Conservation (phyloP, 2,888 invertebrate genomes). For the Erebia aethiops region DNA sequence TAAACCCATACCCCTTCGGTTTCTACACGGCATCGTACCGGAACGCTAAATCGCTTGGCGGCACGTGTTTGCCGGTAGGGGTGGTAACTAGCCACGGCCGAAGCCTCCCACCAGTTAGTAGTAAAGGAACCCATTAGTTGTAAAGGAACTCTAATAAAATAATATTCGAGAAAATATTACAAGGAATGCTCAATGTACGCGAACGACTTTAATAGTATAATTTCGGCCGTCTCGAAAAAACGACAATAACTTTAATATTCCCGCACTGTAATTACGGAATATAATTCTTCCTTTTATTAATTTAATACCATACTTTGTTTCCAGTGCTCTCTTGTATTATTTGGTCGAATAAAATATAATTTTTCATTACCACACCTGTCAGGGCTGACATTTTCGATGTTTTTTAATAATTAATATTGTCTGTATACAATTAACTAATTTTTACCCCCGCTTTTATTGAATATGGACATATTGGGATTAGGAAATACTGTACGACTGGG, state of each 20-base stretch:
- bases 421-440: conserved; percentile 37
- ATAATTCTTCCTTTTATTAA: conserved; percentile 44
- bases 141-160: neutral
- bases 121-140: too few species aligned
- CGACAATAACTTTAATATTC: conserved; percentile 37
- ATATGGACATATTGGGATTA: too few species aligned
- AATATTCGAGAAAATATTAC: conserved; percentile 14
- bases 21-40: too few species aligned
- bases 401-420: conserved; percentile 42
- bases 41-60: too few species aligned
- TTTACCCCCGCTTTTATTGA: neutral
- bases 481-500: too few species aligned
- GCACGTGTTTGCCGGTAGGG: too few species aligned
- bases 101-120: too few species aligned
- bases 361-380: conserved; percentile 45
- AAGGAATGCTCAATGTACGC: conserved; percentile 20
- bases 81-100: too few species aligned
- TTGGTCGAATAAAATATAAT: conserved; percentile 46
- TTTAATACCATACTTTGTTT: conserved; percentile 43
- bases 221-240: conserved; percentile 24
- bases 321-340: conserved; percentile 41
- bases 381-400: conserved; percentile 43
- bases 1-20: too few species aligned
- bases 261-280: conserved; percentile 41
- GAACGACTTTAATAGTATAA: conserved; percentile 28